phyloP scores from a whole-genome alignment of 2,888 invertebrate genomes.

The Tolmerus cingulatus region DNA sequence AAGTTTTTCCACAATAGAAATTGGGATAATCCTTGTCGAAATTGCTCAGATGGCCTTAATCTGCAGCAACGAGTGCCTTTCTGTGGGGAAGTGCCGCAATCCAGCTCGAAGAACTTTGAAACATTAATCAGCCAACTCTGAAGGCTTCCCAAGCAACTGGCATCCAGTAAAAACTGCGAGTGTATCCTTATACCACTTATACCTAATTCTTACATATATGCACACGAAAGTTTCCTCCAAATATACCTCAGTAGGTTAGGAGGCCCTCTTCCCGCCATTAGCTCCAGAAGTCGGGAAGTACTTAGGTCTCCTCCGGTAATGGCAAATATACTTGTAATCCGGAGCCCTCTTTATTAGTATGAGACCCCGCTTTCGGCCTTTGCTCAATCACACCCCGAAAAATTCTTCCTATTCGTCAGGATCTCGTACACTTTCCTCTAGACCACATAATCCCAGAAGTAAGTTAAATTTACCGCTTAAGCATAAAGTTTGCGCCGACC shows the following conservation, averaged over 20 bases:
- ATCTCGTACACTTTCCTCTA: neutral
- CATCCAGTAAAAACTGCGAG: neutral
- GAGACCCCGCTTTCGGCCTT: neutral
- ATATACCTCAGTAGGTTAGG: neutral
- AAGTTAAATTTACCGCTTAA: conserved; percentile 41
- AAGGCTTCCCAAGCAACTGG: neutral
- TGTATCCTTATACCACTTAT: neutral
- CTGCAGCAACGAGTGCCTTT: neutral
- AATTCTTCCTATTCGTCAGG: neutral
- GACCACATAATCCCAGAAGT: conserved; percentile 29
- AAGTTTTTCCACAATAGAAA: neutral
- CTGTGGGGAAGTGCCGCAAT: neutral
- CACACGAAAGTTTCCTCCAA: neutral
- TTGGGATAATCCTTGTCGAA: neutral
- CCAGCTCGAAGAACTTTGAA: neutral
- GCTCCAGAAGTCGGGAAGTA: neutral
- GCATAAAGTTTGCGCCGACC: conserved; percentile 29
- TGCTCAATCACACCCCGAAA: neutral
- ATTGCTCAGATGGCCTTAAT: neutral
- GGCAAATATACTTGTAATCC: neutral
- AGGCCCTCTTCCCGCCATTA: neutral
- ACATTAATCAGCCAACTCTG: neutral
- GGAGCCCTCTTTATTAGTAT: neutral
- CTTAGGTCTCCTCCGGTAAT: neutral
- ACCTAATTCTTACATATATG: neutral